These are phyloP conservation scores for Cherax quadricarinatus DNA, from an alignment of 1,140 invertebrate genomes.

Conservation along the genomic window DNA sequence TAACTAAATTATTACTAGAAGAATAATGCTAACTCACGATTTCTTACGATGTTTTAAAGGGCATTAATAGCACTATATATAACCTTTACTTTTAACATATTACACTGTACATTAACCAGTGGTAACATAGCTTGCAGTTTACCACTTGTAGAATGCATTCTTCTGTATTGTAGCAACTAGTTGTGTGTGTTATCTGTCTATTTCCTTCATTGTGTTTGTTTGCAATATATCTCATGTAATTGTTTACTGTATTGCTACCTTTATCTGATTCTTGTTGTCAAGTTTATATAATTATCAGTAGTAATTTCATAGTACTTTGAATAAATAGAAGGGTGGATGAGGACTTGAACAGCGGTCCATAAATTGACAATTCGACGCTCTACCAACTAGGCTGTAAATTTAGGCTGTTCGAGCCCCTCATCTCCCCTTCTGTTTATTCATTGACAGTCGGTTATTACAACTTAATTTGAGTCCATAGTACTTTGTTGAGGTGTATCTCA, in stretches of 20 bases:
- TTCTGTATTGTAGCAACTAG: background rate
- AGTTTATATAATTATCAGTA: no score
- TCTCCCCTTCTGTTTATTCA: no score
- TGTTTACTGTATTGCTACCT: background rate
- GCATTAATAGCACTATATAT: background rate
- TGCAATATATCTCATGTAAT: background rate
- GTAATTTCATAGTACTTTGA: no score
- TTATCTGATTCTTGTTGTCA: no score
- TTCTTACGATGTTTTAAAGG: background rate
- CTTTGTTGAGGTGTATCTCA: background rate
- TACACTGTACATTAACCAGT: slow-evolving; percentile 13
- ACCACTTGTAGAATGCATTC: background rate
- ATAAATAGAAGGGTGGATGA: no score
- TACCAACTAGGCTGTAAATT: no score
- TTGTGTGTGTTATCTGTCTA: slow-evolving; percentile 1
- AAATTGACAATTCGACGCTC: no score
- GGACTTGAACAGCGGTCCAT: no score
- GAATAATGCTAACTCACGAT: background rate
- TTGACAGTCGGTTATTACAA: no score
- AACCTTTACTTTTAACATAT: background rate
- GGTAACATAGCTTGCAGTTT: background rate
- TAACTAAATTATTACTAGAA: background rate
- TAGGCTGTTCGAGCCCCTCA: no score
- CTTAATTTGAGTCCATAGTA: no score
- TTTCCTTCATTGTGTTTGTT: background rate